Base-by-base conservation (phyloP, 1,140 invertebrate species). In the Pogonus chalceus region DNA sequence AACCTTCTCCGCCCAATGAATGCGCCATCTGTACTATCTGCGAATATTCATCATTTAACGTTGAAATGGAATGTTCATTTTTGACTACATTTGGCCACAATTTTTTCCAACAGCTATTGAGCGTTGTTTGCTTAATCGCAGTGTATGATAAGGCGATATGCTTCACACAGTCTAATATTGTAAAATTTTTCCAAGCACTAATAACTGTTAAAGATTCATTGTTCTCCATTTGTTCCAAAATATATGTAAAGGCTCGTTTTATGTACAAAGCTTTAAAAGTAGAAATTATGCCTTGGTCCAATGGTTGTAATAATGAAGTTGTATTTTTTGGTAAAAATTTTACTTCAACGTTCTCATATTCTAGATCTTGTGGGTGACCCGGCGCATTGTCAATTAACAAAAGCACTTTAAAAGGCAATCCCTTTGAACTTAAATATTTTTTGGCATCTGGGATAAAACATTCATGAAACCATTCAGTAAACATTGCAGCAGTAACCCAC, bases 401-500 rank as follows among this genome's bases (percentile, higher is more conserved):
- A 4, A 31, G 26, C 4, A 31, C 14, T 31, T 31, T 31, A 31
- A 31, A 31, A 31, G 26, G 26, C 4, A 31, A 7, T 7, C 26
- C 14, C 26, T 31, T n/a, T n/a, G n/a, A n/a, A n/a, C n/a, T 54
- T 31, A 58, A 43, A 52, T 56, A 60, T 20, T 48, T 22, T 54
- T 56, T 31, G 12, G 56, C 59, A 52, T 60, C 59, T 20, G 54
- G 51, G 16, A 56, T 21, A 56, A 60, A 58, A 23, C 52, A 54
- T 22, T 60, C 21, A 31, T 54, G 31, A 48, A 58, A 60, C 51
- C 57, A 60, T 46, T 58, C 52, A 21, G 22, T 52, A 56, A 59
- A 61, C 37, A 59, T n/a, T 35, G 35, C 18, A 46, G 49, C 37
- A 21, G 58, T 60, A n/a, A 60, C 49, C 56, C 58, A 60, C 20